These are phyloP conservation scores for Thereva unica DNA, from an alignment of 2,888 invertebrate genomes.

Conservation along the genomic window DNA sequence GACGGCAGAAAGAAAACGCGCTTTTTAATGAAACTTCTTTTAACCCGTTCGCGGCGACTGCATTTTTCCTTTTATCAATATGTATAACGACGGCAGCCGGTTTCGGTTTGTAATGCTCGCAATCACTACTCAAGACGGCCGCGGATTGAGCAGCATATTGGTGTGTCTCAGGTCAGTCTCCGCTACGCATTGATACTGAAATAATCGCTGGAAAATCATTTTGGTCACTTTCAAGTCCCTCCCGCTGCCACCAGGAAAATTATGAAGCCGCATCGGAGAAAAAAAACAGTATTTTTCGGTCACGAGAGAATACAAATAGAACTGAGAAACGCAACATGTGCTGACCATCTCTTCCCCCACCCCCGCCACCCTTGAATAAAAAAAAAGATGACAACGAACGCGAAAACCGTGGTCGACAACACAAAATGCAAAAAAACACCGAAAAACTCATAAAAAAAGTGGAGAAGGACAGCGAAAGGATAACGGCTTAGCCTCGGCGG, in stretches of 20 bases:
- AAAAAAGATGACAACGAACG: no score
- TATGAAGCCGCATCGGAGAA: background rate
- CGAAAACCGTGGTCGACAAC: background rate
- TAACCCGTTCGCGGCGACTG: no score
- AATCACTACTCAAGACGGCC: no score
- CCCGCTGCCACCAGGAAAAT: background rate
- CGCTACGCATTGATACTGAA: no score
- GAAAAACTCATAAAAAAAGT: background rate
- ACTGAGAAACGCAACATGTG: conserved; percentile 18
- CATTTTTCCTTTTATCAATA: no score
- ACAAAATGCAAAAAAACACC: conserved; percentile 1
- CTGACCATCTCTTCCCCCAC: background rate
- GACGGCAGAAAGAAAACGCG: no score
- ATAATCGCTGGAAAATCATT: background rate
- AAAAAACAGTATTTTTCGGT: background rate
- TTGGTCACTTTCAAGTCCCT: conserved; percentile 14
- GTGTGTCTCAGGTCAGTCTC: no score
- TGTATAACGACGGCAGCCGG: no score
- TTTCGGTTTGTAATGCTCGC: no score
- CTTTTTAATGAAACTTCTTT: no score
- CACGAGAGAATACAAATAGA: conserved; percentile 7
- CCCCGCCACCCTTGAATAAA: no score
- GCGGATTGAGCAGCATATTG: no score
- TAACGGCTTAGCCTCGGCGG: background rate
- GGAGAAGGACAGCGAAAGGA: conserved; percentile 2